These are phyloP conservation scores for Coregonus ussuriensis DNA, from an alignment of 2,797 vertebrate species.

Conservation along the genomic window DNA sequence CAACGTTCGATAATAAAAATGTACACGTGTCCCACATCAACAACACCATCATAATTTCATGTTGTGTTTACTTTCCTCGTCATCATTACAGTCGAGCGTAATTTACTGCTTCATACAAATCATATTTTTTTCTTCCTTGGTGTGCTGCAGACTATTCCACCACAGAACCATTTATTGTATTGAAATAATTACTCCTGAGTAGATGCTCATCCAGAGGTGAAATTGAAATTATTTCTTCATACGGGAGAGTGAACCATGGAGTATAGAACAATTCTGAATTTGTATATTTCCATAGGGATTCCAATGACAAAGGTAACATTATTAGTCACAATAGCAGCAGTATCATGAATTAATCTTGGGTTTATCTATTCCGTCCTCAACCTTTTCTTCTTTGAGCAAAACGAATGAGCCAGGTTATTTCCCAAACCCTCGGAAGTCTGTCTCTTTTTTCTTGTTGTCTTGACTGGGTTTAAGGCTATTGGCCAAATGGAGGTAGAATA, in stretches of 20 bases:
- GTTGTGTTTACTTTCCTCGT: not conserved
- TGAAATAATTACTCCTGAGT: conserved; percentile 77
- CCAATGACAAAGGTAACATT: conserved; percentile 67
- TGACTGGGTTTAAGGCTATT: not conserved
- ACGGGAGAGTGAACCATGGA: conserved; percentile 73
- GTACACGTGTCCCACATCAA: not conserved
- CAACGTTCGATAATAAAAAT: conserved; percentile 24
- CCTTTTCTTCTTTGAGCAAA: not conserved
- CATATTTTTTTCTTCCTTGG: conserved; percentile 22
- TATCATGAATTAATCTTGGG: conserved; percentile 49
- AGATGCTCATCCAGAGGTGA: conserved; percentile 81
- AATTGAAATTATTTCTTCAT: conserved; percentile 80
- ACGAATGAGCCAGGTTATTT: not conserved
- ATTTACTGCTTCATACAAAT: conserved; percentile 32
- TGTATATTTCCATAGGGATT: conserved; percentile 77
- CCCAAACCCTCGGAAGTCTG: not conserved
- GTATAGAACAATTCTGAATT: conserved; percentile 80
- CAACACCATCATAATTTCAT: not conserved
- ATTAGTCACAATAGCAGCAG: conserved; percentile 69
- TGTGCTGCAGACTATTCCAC: conserved; percentile 65
- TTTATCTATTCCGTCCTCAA: conserved; percentile 22
- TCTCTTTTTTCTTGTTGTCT: conserved; percentile 19
- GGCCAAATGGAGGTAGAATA: conserved; percentile 15
- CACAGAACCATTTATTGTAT: conserved; percentile 73
- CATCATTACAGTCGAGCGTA: conserved; percentile 13